These are phyloP conservation scores for Ancistrus triradiatus DNA, from an alignment of 2,113 vertebrate genomes.

Conservation along the genomic window DNA sequence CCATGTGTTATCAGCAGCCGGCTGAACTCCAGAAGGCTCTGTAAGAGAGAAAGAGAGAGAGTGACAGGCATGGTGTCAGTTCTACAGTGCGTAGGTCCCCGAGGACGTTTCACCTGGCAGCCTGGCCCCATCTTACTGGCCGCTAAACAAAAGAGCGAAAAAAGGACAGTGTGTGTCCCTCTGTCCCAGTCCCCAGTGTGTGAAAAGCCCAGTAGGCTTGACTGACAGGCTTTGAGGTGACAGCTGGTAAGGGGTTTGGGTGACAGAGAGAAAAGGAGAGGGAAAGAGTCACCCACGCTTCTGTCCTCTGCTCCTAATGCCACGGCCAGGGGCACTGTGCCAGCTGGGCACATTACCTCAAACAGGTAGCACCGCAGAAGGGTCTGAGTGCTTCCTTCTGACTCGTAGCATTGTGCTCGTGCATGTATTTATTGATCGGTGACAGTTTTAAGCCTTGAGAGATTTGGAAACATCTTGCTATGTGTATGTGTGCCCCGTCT, in stretches of 20 bases:
- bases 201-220: slow-evolving; percentile 88
- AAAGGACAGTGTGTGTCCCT: slow-evolving; percentile 33
- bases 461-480: slow-evolving; percentile 20
- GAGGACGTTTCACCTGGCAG: slow-evolving; percentile 45
- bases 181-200: slow-evolving; percentile 58
- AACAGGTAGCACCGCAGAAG: slow-evolving; percentile 35
- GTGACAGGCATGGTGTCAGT: slow-evolving; percentile 45
- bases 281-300: slow-evolving; percentile 67
- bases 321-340: slow-evolving; percentile 33
- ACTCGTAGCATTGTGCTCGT: slow-evolving; percentile 6
- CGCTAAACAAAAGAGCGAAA: slow-evolving; percentile 45
- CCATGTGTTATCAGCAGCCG: slow-evolving; percentile 29
- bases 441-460: slow-evolving; percentile 19
- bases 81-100: slow-evolving; percentile 27
- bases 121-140: slow-evolving; percentile 46
- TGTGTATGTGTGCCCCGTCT: slow-evolving; percentile 50
- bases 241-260: slow-evolving; percentile 88
- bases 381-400: neutral
- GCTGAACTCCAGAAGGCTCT: slow-evolving; percentile 34
- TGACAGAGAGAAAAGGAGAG: slow-evolving; percentile 74
- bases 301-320: slow-evolving; percentile 38
- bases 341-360: slow-evolving; percentile 37
- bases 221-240: slow-evolving; percentile 95
- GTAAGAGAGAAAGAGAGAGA: slow-evolving; percentile 21
- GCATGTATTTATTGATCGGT: slow-evolving; percentile 22